Percentiles rank a stretch among this genome's conserved stretches.
Conservation (phyloP, 2,113 vertebrate genomes). For the Neofelis nebulosa region DNA sequence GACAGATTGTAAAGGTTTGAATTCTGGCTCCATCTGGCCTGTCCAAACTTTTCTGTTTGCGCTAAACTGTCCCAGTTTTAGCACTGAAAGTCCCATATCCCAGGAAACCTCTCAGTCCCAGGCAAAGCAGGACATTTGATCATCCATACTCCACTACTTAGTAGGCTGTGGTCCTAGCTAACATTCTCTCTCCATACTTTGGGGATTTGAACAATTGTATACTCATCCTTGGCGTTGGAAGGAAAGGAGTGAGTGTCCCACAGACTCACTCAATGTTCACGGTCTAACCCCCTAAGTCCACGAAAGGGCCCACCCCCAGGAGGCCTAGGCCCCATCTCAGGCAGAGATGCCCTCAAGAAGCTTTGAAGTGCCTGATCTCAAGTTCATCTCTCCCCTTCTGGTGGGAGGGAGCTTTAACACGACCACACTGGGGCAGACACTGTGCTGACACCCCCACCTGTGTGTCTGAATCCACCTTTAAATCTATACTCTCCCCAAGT, state of each 20-base stretch:
- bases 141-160: not conserved
- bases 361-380: not conserved
- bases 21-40: not conserved
- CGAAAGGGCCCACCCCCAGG: not conserved
- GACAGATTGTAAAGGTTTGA: not conserved
- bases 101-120: not conserved
- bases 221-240: not conserved
- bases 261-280: not conserved
- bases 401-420: not conserved
- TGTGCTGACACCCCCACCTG: not conserved
- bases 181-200: not conserved
- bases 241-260: not conserved
- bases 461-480: not conserved
- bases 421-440: not conserved
- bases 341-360: not conserved
- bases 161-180: not conserved
- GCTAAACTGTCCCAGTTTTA: not conserved
- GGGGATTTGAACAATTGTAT: not conserved
- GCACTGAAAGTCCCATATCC: not conserved
- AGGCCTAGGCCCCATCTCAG: not conserved
- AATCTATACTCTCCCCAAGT: not conserved
- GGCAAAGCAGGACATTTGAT: not conserved
- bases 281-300: not conserved
- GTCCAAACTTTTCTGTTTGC: not conserved
- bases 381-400: not conserved